Percentiles rank a stretch among this genome's conserved stretches.
Evolutionary conservation across 1,140 invertebrate species (phyloP).

Genomic region (Cotesia vestalis): DNA sequence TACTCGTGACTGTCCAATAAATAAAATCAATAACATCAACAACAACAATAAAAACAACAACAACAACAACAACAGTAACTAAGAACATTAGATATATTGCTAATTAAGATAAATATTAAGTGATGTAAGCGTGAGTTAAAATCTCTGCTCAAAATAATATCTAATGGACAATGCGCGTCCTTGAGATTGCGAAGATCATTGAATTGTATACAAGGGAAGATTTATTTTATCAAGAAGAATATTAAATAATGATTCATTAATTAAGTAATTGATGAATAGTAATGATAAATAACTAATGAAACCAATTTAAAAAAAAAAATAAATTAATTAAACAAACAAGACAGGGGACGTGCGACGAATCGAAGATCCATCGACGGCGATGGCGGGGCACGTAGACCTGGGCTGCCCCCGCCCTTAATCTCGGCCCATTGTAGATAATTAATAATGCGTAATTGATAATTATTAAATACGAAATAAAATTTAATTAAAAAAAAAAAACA

Average conservation of each 20-base stretch:
- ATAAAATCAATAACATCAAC: constrained; percentile 25
- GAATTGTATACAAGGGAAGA: too few relatives aligned
- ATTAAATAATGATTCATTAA: constrained; percentile 22
- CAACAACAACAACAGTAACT: not conserved
- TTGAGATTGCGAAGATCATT: too few relatives aligned
- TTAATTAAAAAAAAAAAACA: too few relatives aligned
- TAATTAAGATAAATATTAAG: not conserved
- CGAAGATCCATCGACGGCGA: constrained; percentile 54
- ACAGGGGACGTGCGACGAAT: constrained; percentile 39
- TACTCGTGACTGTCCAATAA: constrained; percentile 18
- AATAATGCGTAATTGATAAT: constrained; percentile 53
- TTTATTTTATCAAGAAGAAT: not conserved
- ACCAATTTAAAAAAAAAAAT: constrained; percentile 26
- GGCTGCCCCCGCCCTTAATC: constrained; percentile 64
- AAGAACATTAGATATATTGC: constrained; percentile 18
- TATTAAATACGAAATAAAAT: constrained; percentile 43
- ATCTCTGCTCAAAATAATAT: not conserved
- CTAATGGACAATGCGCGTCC: constrained; percentile 1
- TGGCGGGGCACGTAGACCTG: constrained; percentile 66
- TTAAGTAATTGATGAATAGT: not conserved
- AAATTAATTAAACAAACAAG: constrained; percentile 27
- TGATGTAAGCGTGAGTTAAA: not conserved
- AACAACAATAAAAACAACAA: not conserved
- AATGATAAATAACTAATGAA: too few relatives aligned
- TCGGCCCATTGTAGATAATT: constrained; percentile 68